Evolutionary conservation across 2,797 vertebrate species (phyloP), one percentile per base, ranked within the genome.

Genomic region (Poeciliopsis paucimaculata): DNA sequence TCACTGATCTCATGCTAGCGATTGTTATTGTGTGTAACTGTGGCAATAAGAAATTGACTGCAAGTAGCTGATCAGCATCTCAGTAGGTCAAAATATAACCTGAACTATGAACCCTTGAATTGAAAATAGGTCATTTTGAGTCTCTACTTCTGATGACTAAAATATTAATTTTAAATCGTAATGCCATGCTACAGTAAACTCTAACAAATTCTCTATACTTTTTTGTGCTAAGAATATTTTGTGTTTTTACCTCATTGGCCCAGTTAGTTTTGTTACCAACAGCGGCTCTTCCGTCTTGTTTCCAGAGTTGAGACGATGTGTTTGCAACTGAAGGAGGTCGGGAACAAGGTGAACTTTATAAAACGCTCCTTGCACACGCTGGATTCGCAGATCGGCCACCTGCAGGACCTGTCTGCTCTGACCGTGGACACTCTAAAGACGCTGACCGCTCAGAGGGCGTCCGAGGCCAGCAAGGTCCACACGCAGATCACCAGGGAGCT

Each of bases 351-450:
- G 86, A 99, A 97, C 96, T 99, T 98, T 86, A 99, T 99, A 88
- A 99, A 99, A 90, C 96, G 98, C 72, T 99, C 98, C 12, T 90
- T 99, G 82, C 98, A 99, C 90, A 98, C 98, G 18, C 94, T 99
- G 94, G 98, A 99, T 94, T 98, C 98, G 15, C 98, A 99, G 85
- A 99, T 99, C 60, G 98, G 98, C n/a, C 98, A 99, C 93, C 95
- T 99, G n/a, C 98, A 99, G 92, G 98, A 99, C 89, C 97, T 99
- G 36, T 99, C 98, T 0, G 98, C 97, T 41, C 95, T 99, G 26
- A 99, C 98, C 11, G 98, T 99, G 92, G 98, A 99, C 90, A 99
- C 98, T 34, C 93, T 99, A 90, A 99, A 99, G 94, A 97, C 98
- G 0, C 96, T 99, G 45, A 98, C 97, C 7, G 98, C 98, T 0